Evolutionary conservation across 2,113 vertebrate genomes (phyloP), one percentile per base, ranked within the genome.

Genomic region (Emydura subglobosa): DNA sequence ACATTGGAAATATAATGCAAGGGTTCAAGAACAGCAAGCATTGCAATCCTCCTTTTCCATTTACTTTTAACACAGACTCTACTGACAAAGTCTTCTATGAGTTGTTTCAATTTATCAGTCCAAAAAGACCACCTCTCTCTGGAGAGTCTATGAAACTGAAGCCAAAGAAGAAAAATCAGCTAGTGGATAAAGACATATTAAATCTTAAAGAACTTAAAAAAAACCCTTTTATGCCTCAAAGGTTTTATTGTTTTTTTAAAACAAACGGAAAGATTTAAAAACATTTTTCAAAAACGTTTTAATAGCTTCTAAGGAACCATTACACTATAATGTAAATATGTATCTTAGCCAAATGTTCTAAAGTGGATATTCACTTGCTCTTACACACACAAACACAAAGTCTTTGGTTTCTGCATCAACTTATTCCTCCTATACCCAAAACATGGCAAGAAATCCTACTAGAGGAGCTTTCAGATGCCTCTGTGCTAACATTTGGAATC

Each of bases 351-450:
- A 42, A 81, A 57, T 5, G 6, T 51, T 59, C 6, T 1, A 19
- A 65, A 68, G 34, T 4, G 3, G 4, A 1, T 2, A 4, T 2
- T 65, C 19, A 82, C 82, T 78, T n/a, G 47, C 49, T 31, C 1
- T 1, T 21, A 31, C 5, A 2, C 27, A 86, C 57, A 12, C 34
- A 13, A 65, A 59, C 19, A 7, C 8, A 4, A 10, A 0, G 13
- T 22, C 27, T 76, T 82, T 13, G 29, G 24, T 53, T 68, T 68
- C 17, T 9, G 2, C 19, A 44, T 29, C 19, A 44, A 34, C 61
- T 12, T 19, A 34, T 17, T 53, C 86, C 80, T 87, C 42, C 29
- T 19, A 1, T 17, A 72, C 47, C 59, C 34, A 39, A 65, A 42
- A 80, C 12, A 50, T 10, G 54, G 53, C 1, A 61, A 83, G 80